These are phyloP conservation scores for Xiphorhynchus erythropygius DNA, from an alignment of 2,797 vertebrate species.

Conservation along the genomic window DNA sequence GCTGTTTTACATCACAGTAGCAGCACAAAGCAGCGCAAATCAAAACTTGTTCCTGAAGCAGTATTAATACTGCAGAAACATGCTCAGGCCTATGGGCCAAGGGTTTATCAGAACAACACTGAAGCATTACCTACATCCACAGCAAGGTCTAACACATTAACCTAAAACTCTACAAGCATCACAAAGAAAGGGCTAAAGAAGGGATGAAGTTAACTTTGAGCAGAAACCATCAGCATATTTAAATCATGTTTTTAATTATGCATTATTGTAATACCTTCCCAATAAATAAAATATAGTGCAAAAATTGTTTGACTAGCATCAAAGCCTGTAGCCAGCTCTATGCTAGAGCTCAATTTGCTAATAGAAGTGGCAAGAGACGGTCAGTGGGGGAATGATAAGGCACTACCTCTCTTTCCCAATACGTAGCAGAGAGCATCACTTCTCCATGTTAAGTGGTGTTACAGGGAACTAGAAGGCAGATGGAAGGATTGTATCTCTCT, in stretches of 20 bases:
- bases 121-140: neutral
- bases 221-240: neutral
- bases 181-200: neutral
- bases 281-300: neutral
- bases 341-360: neutral
- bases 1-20: neutral
- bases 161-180: neutral
- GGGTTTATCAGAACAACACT: neutral
- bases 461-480: neutral
- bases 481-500: neutral
- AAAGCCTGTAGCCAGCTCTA: neutral
- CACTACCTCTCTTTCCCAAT: neutral
- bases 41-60: neutral
- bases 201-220: neutral
- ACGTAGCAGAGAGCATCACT: neutral
- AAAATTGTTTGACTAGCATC: neutral
- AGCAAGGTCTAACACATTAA: neutral
- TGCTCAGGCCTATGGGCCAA: neutral
- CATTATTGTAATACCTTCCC: neutral
- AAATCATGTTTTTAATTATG: neutral
- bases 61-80: neutral
- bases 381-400: neutral
- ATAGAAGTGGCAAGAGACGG: neutral
- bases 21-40: neutral
- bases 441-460: neutral